phyloP scores from a whole-genome alignment of 2,113 vertebrate species.

The Prionailurus viverrinus region DNA sequence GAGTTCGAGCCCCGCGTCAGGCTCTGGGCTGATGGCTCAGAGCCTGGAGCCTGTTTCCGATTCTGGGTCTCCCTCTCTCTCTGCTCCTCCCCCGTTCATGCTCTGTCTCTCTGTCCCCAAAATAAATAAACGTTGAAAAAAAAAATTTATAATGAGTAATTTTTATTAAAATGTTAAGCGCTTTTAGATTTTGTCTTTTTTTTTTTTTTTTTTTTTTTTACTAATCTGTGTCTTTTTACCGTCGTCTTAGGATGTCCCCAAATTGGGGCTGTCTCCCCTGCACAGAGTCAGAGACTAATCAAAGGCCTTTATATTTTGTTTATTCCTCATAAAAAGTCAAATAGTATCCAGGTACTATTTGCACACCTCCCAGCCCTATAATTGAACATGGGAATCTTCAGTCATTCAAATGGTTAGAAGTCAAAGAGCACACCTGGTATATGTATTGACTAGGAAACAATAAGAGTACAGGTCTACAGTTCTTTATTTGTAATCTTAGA shows the following conservation, averaged over 20 bases:
- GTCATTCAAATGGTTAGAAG: background rate
- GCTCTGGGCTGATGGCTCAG: too few species aligned
- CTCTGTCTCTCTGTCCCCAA: too few species aligned
- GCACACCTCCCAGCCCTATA: background rate
- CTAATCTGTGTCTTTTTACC: background rate
- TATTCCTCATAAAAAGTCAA: background rate
- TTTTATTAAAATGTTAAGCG: slow-evolving; percentile 19
- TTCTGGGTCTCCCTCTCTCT: too few species aligned
- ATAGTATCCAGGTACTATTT: background rate
- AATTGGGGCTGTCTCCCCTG: background rate
- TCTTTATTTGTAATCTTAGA: background rate
- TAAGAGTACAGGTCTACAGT: background rate
- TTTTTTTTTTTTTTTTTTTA: background rate
- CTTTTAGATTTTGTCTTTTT: background rate
- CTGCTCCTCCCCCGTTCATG: too few species aligned
- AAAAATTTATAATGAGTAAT: slow-evolving; percentile 7
- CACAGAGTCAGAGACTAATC: background rate
- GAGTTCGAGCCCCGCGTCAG: too few species aligned
- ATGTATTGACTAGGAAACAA: background rate
- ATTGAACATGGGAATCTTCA: background rate
- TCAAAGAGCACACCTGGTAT: background rate
- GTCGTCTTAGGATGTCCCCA: background rate
- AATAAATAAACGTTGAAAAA: too few species aligned
- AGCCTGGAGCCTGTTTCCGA: too few species aligned
- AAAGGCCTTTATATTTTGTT: slow-evolving; percentile 37